Base-by-base conservation (phyloP, 1,140 invertebrate species). In the Drosophila kanapiae region DNA sequence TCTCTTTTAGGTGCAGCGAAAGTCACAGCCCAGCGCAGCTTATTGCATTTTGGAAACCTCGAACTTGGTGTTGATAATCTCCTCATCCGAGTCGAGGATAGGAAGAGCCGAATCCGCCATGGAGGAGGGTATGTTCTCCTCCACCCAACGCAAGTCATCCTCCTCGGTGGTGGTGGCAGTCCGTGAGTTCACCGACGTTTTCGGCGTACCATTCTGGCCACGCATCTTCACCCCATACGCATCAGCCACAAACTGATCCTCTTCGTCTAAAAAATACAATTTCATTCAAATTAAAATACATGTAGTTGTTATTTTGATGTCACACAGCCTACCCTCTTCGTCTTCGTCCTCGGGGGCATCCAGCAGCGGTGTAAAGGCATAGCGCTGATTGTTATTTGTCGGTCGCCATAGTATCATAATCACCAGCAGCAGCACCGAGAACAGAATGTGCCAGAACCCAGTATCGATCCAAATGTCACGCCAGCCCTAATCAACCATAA, bases 331-430 rank as follows among this genome's bases (percentile, higher is more conserved):
- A 92, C 90, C 91, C 18, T 94, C 95, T 40, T 97, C 96, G 68
- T 96, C 95, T 76, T 97, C 97, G 91, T 98, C 97, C 56, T 96
- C 96, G 11, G 96, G 95, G 91, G 97, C 95, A 94, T 99, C 98
- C 8, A 98, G 93, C 23, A 99, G 94, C 45, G 98, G 97, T 9
- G 97, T 98, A 93, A 99, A 99, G 4, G 98, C 98, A 94, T 98
- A 99, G 88, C 97, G 95, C 93, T 99, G 98, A 93, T 99, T 99
- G 92, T 99, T 99, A 90, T 97, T 97, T 4, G 97, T 97, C 6
- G 98, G 98, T 75, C 98, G 93, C 98, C 98, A 99, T 37, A 99
- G 94, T 70, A 99, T 95, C 97, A 99, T 99, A 72, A 99, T 99
- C 13, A 98, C 97, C 40, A 97, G 93, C 23, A 99, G 94, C 62